These are phyloP conservation scores for Rafetus swinhoei DNA, from an alignment of 2,113 vertebrate species.

Conservation along the genomic window DNA sequence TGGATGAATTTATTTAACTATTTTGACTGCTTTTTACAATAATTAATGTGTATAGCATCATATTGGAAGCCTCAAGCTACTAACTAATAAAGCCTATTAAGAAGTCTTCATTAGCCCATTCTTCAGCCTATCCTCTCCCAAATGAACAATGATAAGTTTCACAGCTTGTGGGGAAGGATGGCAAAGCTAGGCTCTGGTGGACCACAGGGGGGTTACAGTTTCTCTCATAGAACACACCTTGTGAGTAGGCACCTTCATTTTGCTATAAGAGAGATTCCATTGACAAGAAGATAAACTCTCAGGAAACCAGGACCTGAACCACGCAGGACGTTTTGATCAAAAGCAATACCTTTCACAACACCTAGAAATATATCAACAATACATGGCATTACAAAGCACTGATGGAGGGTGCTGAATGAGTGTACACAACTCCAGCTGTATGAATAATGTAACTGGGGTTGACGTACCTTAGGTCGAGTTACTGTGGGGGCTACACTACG, in stretches of 20 bases:
- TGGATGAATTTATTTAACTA: background rate
- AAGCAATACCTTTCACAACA: constrained; percentile 2
- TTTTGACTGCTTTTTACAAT: background rate
- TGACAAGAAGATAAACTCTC: background rate
- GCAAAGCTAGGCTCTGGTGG: background rate
- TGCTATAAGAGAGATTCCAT: accelerated
- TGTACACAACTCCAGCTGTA: too few species aligned
- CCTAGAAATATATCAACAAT: background rate
- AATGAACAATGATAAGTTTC: background rate
- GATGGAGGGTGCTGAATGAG: background rate
- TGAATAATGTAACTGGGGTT: too few species aligned
- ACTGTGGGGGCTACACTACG: too few species aligned
- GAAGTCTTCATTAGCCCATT: background rate
- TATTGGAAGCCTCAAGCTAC: constrained; percentile 11
- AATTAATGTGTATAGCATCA: background rate
- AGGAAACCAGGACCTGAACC: background rate
- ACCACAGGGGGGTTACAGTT: background rate
- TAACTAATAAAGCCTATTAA: background rate
- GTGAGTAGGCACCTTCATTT: background rate
- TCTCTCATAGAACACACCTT: background rate
- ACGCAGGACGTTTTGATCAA: background rate
- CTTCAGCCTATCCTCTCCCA: constrained; percentile 12
- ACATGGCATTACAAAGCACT: background rate
- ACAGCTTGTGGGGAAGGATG: accelerated
- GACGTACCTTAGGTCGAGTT: too few species aligned